A percentile compares a stretch with the other conserved stretches of the same genome.
Conservation (phyloP, 2,113 vertebrate species). For the Muntiacus muntjak region DNA sequence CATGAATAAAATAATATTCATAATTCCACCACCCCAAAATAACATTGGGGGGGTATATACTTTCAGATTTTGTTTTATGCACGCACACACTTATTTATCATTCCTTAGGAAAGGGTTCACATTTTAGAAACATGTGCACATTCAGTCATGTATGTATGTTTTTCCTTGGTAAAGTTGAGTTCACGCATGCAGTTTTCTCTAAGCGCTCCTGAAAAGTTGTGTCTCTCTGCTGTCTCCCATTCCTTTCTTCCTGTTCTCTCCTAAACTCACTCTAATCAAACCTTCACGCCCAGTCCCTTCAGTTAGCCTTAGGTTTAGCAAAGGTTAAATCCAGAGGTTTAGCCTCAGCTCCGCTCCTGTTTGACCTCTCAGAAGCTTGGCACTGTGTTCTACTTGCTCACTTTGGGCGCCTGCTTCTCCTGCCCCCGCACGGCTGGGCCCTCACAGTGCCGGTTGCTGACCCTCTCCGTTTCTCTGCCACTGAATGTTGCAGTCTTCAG, state of each 20-base stretch:
- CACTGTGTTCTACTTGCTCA: not conserved
- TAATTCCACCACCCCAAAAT: not conserved
- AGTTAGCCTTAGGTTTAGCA: not conserved
- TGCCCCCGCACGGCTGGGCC: not conserved
- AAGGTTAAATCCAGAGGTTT: not conserved
- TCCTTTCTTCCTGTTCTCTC: not conserved
- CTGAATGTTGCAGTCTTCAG: not conserved
- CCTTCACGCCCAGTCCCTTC: not conserved
- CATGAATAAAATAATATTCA: not conserved
- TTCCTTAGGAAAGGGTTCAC: not conserved
- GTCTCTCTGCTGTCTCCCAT: not conserved
- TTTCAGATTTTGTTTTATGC: not conserved
- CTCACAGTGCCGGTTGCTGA: not conserved
- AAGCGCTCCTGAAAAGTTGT: not conserved
- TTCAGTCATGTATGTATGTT: not conserved
- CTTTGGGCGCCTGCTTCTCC: not conserved
- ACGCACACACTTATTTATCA: not conserved
- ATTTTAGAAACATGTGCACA: not conserved
- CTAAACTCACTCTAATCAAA: not conserved
- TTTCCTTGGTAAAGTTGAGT: not conserved
- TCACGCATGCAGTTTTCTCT: not conserved
- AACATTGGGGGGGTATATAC: not conserved
- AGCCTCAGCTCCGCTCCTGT: not conserved
- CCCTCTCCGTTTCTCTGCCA: not conserved
- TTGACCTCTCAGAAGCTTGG: not conserved